Evolutionary conservation across 2,113 vertebrate genomes (phyloP).

Genomic region (Mesocricetus auratus): DNA sequence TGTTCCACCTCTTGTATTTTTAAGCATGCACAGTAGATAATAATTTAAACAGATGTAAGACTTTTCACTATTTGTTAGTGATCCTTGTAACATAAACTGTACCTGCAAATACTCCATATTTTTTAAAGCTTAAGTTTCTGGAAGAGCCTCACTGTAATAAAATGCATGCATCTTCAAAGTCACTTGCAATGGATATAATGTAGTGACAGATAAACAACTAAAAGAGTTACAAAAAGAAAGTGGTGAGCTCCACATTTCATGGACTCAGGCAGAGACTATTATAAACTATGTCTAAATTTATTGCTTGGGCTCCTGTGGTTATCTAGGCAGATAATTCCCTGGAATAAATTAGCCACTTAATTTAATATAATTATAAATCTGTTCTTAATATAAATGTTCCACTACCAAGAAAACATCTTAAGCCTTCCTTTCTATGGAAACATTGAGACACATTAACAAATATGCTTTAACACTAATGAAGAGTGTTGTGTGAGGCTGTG

Average conservation of each 20-base stretch:
- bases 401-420: conserved; percentile 45
- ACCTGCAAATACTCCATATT: not conserved
- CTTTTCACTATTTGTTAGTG: not conserved
- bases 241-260: conserved; percentile 20
- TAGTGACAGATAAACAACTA: conserved; percentile 52
- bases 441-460: conserved; percentile 15
- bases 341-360: conserved; percentile 65
- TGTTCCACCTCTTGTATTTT: not conserved
- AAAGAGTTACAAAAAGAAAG: conserved; percentile 63
- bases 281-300: conserved; percentile 52
- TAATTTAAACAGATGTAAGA: not conserved
- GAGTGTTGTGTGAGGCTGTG: not conserved
- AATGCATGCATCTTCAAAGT: conserved; percentile 52
- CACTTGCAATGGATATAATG: not conserved
- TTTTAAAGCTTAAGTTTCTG: not conserved
- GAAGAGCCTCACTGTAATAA: conserved; percentile 39
- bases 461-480: conserved; percentile 31
- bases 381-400: conserved; percentile 58
- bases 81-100: not conserved
- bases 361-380: conserved; percentile 64
- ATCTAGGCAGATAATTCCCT: conserved; percentile 48
- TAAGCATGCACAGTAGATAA: not conserved
- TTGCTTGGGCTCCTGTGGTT: conserved; percentile 50
- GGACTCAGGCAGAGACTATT: conserved; percentile 53
- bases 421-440: conserved; percentile 43